Evolutionary conservation across 2,113 vertebrate species (phyloP), one percentile per base, ranked within the genome.

Genomic region (Rhodinocichla rosea): DNA sequence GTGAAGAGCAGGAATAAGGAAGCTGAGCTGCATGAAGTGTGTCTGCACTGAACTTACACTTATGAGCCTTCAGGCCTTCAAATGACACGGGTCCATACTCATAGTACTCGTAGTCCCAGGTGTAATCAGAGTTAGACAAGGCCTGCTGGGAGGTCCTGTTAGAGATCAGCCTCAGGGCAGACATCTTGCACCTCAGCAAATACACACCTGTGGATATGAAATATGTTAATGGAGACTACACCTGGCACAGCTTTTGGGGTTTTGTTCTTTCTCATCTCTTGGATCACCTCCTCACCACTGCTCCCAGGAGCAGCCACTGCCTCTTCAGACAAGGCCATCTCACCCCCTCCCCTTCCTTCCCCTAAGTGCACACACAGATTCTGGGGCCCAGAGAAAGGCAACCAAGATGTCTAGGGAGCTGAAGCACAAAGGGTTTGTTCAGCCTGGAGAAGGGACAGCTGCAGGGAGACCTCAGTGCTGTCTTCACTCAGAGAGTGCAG

Each of bases 31-130:
- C 52, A 9, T 14, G 10, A 8, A 28, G 17, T 26, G 7, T 13
- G 26, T 26, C 39, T 64, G 35, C 28, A 23, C 39, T 74, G 62
- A 81, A 95, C 99, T 99, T 98, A 99, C 99, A 99, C 98, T 99
- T 99, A 90, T 99, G 98, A 94, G 99, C 99, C 85, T 98, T 99
- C 82, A 99, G 98, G 84, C 99, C 99, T 96, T 99, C 99, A 91
- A 99, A 99, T 2, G 99, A 99, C 96, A 99, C 98, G 0, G 99
- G 99, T 92, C 98, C 99, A 0, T 99, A 99, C 83, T 99, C 99
- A 19, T 99, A 99, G 96, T 99, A 99, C 86, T 99, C 99, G 4
- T 99, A 99, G 88, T 99, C 98, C 99, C 99, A 99, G 87, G 98
- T 98, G 93, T 99, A 99, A 93, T 99, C 98, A 30, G 98, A 98